phyloP scores from a whole-genome alignment of 2,888 invertebrate species.

The Erebia aethiops region DNA sequence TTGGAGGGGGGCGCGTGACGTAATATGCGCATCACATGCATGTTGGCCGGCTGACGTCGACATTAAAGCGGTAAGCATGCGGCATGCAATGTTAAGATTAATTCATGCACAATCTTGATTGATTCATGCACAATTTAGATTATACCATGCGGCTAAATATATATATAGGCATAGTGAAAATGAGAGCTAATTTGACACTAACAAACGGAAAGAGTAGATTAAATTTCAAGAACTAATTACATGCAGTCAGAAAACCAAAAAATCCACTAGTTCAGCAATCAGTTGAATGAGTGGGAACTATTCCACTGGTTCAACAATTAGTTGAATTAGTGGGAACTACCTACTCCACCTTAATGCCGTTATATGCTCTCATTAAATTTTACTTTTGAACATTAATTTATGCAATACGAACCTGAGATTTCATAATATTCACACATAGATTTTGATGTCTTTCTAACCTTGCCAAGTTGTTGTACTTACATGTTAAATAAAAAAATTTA shows the following conservation, averaged over 20 bases:
- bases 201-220: neutral
- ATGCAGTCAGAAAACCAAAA: too few relatives aligned
- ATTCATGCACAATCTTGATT: slow-evolving; percentile 11
- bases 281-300: too few relatives aligned
- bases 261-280: too few relatives aligned
- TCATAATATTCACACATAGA: neutral
- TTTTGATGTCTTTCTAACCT: neutral
- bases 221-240: neutral
- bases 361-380: neutral
- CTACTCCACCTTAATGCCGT: neutral
- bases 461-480: neutral
- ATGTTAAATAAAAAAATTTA: neutral
- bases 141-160: neutral
- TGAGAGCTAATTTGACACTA: neutral
- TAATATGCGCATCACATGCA: slow-evolving; percentile 90
- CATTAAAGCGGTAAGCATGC: slow-evolving; percentile 61
- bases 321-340: too few relatives aligned
- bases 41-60: slow-evolving; percentile 91
- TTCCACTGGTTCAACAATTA: too few relatives aligned
- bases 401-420: neutral
- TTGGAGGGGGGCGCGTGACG: slow-evolving; percentile 94
- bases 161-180: neutral
- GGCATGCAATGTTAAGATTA: slow-evolving; percentile 60
- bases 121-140: slow-evolving; percentile 14
- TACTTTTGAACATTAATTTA: neutral